Evolutionary conservation across 2,113 vertebrate genomes (phyloP), one percentile per base, ranked within the genome.

Genomic region (Lutjanus erythropterus): DNA sequence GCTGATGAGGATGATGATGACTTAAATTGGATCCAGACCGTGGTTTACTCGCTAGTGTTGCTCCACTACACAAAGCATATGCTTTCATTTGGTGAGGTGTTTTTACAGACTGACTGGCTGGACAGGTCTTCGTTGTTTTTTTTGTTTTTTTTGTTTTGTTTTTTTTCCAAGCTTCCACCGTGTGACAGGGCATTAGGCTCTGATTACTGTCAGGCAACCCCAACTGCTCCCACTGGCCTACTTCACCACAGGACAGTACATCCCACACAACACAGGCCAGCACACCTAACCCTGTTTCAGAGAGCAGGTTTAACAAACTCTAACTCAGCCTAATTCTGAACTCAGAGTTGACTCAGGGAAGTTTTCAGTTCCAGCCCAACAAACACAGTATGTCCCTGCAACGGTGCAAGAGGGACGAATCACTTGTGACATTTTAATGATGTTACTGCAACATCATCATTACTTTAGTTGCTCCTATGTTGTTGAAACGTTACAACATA

Each of bases 21-120:
- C 70, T 84, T 84, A 88, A 94, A 96, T 93, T 94, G 92, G 86
- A 95, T 95, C 86, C 95, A 96, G 95, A 94, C 79, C 4, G 71
- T 9, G 59, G 71, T 72, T 88, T 71, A 71, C 74, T 82, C 39
- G 42, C 79, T 60, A 37, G 78, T 71, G 59, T 65, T 86, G 77
- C 83, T 81, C 64, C 49, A 56, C 35, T 81, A 59, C 72, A 69
- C 84, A 46, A n/a, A 82, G 84, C 84, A 88, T 87, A 74, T 90
- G 86, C 91, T 90, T 94, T 93, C 83, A 86, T 91, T 94, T 90
- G 83, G 56, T 53, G 73, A 85, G 71, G 78, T 85, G 82, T 84
- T 94, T 93, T 91, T 88, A 90, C 84, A 89, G 87, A 91, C 88
- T 71, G 86, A 78, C 81, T 90, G 67, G 89, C 79, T 87, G 89